A percentile compares a stretch with the other conserved stretches of the same genome.
phyloP scores from a whole-genome alignment of 2,797 vertebrate genomes.

The Podargus strigoides region DNA sequence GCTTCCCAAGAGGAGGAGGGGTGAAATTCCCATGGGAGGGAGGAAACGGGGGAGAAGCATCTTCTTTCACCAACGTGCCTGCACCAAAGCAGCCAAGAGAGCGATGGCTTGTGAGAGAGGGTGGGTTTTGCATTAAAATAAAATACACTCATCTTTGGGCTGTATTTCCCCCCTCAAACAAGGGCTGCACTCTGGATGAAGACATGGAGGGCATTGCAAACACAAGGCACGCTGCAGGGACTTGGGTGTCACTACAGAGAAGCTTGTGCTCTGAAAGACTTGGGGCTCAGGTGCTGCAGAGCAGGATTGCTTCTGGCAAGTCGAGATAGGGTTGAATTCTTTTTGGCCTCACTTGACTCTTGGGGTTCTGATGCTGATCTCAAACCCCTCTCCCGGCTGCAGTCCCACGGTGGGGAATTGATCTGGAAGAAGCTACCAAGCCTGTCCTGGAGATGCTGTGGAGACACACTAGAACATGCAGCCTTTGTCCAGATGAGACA shows the following conservation, averaged over 20 bases:
- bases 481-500: neutral
- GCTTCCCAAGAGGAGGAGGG: neutral
- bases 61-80: neutral
- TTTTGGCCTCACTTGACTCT: neutral
- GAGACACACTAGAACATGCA: neutral
- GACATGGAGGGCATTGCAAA: neutral
- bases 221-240: neutral
- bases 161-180: neutral
- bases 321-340: fast-evolving
- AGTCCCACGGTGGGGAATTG: neutral
- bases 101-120: neutral
- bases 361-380: neutral
- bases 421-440: neutral
- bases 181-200: neutral
- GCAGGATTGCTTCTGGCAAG: neutral
- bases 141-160: fast-evolving
- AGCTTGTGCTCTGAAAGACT: neutral
- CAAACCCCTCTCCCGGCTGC: neutral
- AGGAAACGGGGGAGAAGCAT: neutral
- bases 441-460: neutral
- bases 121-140: neutral
- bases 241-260: neutral
- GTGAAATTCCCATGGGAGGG: neutral
- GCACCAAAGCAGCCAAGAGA: neutral
- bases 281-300: neutral